phyloP scores from a whole-genome alignment of 2,888 invertebrate species.

The Acanthopleura granulata region DNA sequence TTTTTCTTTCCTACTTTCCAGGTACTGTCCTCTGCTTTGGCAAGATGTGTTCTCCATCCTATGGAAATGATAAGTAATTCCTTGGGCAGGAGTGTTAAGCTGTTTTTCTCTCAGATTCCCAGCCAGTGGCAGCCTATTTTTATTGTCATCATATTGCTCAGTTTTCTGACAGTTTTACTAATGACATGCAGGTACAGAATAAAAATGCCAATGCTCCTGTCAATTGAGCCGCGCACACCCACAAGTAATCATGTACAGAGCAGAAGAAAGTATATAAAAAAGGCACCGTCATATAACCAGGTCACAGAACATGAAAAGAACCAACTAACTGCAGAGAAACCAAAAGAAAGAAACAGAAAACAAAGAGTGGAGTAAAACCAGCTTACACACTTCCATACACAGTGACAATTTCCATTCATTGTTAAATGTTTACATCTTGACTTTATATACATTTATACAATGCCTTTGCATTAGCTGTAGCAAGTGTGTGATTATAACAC shows the following conservation, averaged over 20 bases:
- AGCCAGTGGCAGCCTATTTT: conserved; percentile 58
- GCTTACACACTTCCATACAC: too few relatives aligned
- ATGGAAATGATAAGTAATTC: conserved; percentile 44
- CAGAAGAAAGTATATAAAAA: neutral
- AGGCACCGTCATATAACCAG: neutral
- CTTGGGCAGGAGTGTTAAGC: conserved; percentile 45
- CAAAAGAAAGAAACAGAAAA: too few relatives aligned
- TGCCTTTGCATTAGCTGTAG: too few relatives aligned
- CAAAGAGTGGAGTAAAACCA: too few relatives aligned
- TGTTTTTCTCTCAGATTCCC: conserved; percentile 58
- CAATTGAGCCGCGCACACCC: conserved; percentile 52
- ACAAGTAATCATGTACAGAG: conserved; percentile 20
- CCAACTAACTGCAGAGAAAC: too few relatives aligned
- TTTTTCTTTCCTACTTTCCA: conserved; percentile 28
- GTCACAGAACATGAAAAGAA: neutral
- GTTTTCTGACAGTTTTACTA: conserved; percentile 37
- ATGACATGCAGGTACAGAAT: conserved; percentile 53
- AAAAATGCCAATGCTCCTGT: conserved; percentile 46
- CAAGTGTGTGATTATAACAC: too few relatives aligned
- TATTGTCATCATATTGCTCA: conserved; percentile 36
- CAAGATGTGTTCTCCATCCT: conserved; percentile 52
- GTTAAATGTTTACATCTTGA: too few relatives aligned
- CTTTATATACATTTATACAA: too few relatives aligned
- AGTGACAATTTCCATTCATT: too few relatives aligned
- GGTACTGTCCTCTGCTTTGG: conserved; percentile 55